Percentiles rank a stretch among this genome's conserved stretches.
Conservation (phyloP, 2,888 invertebrate genomes). For the Melinaea marsaeus region DNA sequence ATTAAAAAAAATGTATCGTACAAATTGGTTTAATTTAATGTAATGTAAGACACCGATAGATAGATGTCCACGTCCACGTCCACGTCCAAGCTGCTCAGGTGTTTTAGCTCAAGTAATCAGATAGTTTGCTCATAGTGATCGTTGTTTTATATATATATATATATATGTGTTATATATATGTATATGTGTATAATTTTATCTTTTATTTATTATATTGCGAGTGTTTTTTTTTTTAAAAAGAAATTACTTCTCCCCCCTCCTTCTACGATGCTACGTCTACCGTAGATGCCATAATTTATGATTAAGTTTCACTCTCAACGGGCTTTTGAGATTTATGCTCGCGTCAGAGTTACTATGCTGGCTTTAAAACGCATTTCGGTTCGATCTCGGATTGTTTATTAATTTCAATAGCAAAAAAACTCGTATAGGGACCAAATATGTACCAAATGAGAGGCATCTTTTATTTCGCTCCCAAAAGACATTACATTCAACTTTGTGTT, state of each 20-base stretch:
- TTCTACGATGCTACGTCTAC: no score
- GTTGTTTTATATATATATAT: constrained; percentile 57
- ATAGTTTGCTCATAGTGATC: constrained; percentile 75
- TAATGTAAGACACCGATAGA: constrained; percentile 22
- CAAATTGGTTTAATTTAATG: constrained; percentile 70
- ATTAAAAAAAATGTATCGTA: constrained; percentile 56
- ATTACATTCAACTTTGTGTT: constrained; percentile 37
- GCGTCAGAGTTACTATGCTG: background rate
- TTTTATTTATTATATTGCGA: constrained; percentile 43
- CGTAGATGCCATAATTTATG: no score
- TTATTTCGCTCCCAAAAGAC: constrained; percentile 60
- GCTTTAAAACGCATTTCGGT: constrained; percentile 27
- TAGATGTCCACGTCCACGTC: constrained; percentile 52
- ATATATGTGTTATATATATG: constrained; percentile 23
- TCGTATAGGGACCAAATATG: constrained; percentile 45
- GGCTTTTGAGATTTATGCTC: no score
- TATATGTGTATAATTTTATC: constrained; percentile 31
- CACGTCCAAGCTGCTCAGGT: constrained; percentile 74
- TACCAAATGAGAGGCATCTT: constrained; percentile 32
- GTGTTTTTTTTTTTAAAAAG: no score
- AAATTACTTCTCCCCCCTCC: no score
- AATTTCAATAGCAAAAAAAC: constrained; percentile 30
- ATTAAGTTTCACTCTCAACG: no score
- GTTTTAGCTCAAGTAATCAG: constrained; percentile 74
- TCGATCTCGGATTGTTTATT: constrained; percentile 32